A percentile compares a stretch with the other conserved stretches of the same genome.
phyloP scores from a whole-genome alignment of 2,888 invertebrate species.

The Apodemia duryi region DNA sequence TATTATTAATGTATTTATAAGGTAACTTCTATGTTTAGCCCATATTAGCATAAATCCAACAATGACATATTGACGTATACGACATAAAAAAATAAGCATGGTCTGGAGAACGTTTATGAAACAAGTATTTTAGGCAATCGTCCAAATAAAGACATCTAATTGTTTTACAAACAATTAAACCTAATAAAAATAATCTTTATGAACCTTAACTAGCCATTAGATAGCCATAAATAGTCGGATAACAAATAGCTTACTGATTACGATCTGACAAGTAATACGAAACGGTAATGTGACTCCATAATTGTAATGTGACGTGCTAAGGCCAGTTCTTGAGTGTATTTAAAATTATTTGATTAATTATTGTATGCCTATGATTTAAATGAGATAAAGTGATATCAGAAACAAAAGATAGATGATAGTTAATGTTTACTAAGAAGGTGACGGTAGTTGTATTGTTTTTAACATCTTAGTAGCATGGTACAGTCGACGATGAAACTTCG shows the following conservation, averaged over 20 bases:
- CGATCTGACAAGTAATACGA: constrained; percentile 31
- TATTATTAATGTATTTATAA: too few species aligned
- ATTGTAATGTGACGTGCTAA: constrained; percentile 24
- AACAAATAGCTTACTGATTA: constrained; percentile 38
- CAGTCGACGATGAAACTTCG: not conserved
- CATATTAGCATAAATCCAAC: too few species aligned
- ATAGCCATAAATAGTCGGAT: constrained; percentile 32
- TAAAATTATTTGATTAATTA: constrained; percentile 19
- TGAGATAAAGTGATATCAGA: constrained; percentile 28
- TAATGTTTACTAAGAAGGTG: constrained; percentile 23
- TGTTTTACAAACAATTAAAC: not conserved
- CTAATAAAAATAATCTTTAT: not conserved
- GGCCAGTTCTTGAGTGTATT: not conserved
- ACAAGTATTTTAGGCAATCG: not conserved
- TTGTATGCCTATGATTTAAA: constrained; percentile 29
- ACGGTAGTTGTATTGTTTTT: constrained; percentile 25
- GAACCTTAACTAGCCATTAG: constrained; percentile 35
- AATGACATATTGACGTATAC: too few species aligned
- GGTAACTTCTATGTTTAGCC: too few species aligned
- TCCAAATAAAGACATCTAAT: not conserved
- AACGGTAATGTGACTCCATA: constrained; percentile 22
- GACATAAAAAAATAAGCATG: not conserved
- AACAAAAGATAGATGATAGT: constrained; percentile 26
- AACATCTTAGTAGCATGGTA: not conserved
- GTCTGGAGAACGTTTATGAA: not conserved